These are phyloP conservation scores for Neogale vison DNA, from an alignment of 2,113 vertebrate genomes.

Conservation along the genomic window DNA sequence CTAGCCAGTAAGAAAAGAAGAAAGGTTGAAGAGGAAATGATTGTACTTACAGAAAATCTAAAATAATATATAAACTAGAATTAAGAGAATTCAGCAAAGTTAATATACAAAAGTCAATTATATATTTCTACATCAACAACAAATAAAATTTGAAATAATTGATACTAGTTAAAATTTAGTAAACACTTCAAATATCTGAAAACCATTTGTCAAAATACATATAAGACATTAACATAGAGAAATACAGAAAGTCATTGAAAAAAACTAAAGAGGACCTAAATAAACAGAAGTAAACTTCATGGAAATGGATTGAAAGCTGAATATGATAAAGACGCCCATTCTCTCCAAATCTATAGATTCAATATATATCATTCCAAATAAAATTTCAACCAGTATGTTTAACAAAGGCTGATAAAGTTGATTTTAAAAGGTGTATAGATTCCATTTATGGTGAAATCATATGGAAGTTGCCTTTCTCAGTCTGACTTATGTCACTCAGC, in stretches of 20 bases:
- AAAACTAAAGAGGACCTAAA: not conserved
- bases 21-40: not conserved
- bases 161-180: not conserved
- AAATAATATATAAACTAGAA: not conserved
- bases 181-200: not conserved
- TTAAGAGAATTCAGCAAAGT: not conserved
- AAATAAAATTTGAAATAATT: not conserved
- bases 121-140: not conserved
- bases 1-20: not conserved
- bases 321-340: not conserved
- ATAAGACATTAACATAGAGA: not conserved
- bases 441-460: not conserved
- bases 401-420: not conserved
- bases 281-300: not conserved
- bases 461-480: not conserved
- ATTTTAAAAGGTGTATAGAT: not conserved
- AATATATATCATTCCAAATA: not conserved
- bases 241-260: not conserved
- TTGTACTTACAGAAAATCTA: not conserved
- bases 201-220: not conserved
- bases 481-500: not conserved
- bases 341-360: not conserved
- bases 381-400: not conserved
- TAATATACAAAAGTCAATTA: not conserved
- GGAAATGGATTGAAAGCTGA: not conserved